Evolutionary conservation across 2,888 invertebrate species (phyloP).

Genomic region (Melipona bicolor): DNA sequence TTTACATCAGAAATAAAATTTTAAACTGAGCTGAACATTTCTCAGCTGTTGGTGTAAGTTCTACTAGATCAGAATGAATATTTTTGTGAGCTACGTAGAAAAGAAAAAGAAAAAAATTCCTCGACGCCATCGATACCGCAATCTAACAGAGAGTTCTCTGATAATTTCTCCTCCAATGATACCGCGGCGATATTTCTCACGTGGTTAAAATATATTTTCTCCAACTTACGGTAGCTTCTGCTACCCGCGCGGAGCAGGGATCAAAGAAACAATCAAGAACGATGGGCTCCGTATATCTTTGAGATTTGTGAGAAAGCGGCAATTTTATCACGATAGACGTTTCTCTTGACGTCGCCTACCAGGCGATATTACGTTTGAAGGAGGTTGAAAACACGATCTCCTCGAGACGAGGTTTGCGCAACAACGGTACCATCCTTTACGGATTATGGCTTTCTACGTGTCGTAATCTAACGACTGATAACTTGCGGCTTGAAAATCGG

Average conservation of each 20-base stretch:
- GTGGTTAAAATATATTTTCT: background rate
- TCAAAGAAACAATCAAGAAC: conserved; percentile 21
- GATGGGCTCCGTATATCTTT: background rate
- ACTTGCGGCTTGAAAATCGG: background rate
- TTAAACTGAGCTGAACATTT: too few species aligned
- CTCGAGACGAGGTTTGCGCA: background rate
- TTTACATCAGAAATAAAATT: too few species aligned
- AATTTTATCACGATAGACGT: conserved; percentile 19
- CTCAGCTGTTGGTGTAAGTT: too few species aligned
- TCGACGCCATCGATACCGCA: too few species aligned
- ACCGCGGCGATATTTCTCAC: background rate
- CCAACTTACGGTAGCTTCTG: background rate
- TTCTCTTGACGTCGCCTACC: background rate
- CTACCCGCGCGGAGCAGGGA: background rate
- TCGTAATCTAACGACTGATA: background rate
- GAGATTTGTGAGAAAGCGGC: background rate
- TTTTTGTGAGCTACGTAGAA: too few species aligned
- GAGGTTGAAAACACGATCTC: background rate
- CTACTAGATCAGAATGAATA: too few species aligned
- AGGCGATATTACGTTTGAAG: conserved; percentile 11
- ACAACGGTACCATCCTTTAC: background rate
- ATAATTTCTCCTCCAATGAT: background rate
- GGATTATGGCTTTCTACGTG: background rate
- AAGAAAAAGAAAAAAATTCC: too few species aligned
- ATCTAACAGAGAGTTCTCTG: too few species aligned